These are phyloP conservation scores for Hemicentrotus pulcherrimus DNA, from an alignment of 35 echinoderm and acorn worm species.

Conservation along the genomic window DNA sequence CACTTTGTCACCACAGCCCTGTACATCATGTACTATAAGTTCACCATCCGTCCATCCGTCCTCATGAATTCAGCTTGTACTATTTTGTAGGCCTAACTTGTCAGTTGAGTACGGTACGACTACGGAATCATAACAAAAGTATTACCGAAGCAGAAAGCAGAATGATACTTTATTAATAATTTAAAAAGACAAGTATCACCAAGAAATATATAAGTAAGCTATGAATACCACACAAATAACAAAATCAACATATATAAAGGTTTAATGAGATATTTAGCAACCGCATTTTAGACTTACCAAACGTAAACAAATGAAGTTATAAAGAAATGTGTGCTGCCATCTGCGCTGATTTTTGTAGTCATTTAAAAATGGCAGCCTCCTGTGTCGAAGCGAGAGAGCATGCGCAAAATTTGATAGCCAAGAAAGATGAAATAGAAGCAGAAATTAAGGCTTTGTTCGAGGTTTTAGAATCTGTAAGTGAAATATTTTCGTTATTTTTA, in stretches of 20 bases:
- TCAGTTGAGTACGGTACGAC: no score
- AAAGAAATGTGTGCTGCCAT: neutral
- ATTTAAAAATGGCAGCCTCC: constrained; percentile 63
- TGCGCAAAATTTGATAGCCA: constrained; percentile 50
- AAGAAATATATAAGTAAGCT: neutral
- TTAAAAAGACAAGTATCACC: neutral
- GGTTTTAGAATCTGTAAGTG: constrained; percentile 58
- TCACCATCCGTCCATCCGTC: no score
- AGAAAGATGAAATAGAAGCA: constrained; percentile 55
- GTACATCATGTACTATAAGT: no score
- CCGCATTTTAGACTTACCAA: neutral
- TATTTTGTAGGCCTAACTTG: no score
- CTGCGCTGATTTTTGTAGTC: neutral
- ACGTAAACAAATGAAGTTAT: constrained; percentile 15
- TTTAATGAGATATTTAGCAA: neutral
- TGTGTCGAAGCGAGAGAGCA: constrained; percentile 22
- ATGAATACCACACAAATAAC: neutral
- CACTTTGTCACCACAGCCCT: no score
- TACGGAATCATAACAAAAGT: no score
- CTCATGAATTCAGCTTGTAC: no score
- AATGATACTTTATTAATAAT: neutral
- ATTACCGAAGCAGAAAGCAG: no score
- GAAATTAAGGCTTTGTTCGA: constrained; percentile 58
- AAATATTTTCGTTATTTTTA: neutral
- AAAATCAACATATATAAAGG: neutral